phyloP scores from a whole-genome alignment of 2,797 vertebrate genomes.

The Parauchenoglanis ngamensis region DNA sequence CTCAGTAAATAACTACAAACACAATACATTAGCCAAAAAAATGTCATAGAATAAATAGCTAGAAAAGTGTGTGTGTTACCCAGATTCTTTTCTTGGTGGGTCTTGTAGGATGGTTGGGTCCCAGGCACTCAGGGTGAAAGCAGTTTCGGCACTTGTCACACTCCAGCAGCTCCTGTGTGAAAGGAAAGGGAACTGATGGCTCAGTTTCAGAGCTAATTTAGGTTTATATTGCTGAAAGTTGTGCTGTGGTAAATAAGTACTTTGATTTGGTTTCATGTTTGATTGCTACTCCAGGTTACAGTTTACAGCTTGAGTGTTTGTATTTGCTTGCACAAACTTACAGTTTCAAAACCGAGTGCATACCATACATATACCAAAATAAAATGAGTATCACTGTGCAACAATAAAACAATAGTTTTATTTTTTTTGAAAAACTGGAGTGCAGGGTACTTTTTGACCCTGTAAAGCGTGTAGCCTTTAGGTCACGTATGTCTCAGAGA shows the following conservation, averaged over 20 bases:
- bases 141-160: conserved; percentile 99
- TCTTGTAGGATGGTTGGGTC: conserved; percentile 96
- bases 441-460: background rate
- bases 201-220: background rate
- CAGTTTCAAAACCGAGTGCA: background rate
- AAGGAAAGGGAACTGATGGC: background rate
- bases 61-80: conserved; percentile 71
- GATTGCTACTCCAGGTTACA: background rate
- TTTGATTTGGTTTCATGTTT: background rate
- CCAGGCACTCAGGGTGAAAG: conserved; percentile 99
- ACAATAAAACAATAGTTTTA: background rate
- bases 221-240: background rate
- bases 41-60: background rate
- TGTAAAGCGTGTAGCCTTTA: background rate
- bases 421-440: background rate
- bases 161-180: conserved; percentile 89
- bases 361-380: background rate
- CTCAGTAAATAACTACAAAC: conserved; percentile 20
- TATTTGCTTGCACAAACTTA: background rate
- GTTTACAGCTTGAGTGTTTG: background rate
- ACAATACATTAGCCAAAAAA: background rate
- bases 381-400: background rate
- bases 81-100: conserved; percentile 98
- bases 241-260: background rate
- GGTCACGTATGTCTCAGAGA: background rate